Conservation (phyloP, 2,113 vertebrate species). For the Polypterus bichir region DNA sequence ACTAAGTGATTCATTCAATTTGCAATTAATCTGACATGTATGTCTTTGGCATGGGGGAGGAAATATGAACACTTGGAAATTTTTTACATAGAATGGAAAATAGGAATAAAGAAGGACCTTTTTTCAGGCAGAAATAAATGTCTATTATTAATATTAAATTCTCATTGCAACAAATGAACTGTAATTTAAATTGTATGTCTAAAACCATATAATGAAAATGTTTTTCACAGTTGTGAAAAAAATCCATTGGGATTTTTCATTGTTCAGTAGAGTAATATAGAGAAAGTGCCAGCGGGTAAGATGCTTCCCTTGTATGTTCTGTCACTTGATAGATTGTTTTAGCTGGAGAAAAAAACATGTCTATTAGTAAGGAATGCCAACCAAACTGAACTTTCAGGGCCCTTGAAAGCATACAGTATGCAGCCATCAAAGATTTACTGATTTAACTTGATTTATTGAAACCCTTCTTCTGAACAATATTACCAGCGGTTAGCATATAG, state of each 20-base stretch:
- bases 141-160: neutral
- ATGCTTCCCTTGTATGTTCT: neutral
- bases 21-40: too few species aligned
- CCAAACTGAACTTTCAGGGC: slow-evolving; percentile 2
- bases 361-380: neutral
- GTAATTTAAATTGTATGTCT: neutral
- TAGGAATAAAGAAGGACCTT: too few species aligned
- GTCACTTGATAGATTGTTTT: slow-evolving; percentile 7
- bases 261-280: neutral
- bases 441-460: slow-evolving; percentile 15
- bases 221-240: neutral
- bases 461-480: slow-evolving; percentile 10
- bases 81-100: too few species aligned
- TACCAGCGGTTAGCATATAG: slow-evolving; percentile 4
- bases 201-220: neutral
- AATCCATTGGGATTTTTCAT: neutral
- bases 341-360: neutral
- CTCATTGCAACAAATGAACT: neutral
- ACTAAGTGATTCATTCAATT: too few species aligned
- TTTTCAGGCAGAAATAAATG: neutral
- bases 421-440: neutral
- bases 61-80: too few species aligned
- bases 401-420: slow-evolving; percentile 8
- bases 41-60: too few species aligned
- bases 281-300: slow-evolving; percentile 4